Evolutionary conservation across 2,113 vertebrate genomes (phyloP).

Genomic region (Sminthopsis crassicaudata): DNA sequence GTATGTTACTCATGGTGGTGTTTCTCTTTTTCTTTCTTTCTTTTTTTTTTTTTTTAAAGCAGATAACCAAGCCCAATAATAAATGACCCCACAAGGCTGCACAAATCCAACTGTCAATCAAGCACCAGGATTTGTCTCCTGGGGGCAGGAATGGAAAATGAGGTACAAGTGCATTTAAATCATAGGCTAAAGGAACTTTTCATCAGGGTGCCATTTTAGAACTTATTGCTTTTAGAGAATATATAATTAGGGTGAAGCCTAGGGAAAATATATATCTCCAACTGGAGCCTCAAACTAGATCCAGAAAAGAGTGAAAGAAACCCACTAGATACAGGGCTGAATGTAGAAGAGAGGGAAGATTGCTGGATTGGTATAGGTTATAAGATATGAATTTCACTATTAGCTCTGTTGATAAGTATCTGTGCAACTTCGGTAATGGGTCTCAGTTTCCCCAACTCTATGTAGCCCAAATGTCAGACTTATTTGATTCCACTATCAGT

Average conservation of each 20-base stretch:
- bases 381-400: neutral
- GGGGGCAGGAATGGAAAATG: neutral
- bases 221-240: conserved; percentile 11
- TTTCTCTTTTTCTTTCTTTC: neutral
- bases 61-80: neutral
- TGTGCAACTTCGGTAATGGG: neutral
- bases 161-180: neutral
- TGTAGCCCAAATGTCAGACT: neutral
- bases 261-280: neutral
- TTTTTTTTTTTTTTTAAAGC: neutral
- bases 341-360: neutral
- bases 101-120: conserved; percentile 6
- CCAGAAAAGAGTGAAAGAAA: neutral
- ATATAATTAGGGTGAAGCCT: neutral
- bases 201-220: neutral
- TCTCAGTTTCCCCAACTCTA: neutral
- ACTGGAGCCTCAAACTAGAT: neutral
- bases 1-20: neutral
- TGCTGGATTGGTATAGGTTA: neutral
- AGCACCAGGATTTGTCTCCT: neutral
- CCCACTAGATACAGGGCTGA: neutral
- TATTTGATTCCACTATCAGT: neutral
- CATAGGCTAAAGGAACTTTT: neutral
- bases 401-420: neutral
- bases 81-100: neutral